Evolutionary conservation across 2,797 vertebrate species (phyloP).

Genomic region (Squalus acanthias): DNA sequence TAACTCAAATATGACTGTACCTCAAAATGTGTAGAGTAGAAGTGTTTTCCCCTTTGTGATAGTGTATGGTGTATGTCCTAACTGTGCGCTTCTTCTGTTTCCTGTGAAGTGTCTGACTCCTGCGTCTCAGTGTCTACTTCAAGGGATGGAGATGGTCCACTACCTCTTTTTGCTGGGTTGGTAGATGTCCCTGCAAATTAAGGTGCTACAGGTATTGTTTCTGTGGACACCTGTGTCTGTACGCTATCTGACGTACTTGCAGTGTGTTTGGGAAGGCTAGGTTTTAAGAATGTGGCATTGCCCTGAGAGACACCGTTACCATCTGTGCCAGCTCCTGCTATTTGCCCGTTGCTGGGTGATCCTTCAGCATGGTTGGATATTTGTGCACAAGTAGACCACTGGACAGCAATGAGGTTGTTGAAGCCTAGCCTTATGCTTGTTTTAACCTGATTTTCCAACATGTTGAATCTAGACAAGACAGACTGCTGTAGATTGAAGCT

Average conservation of each 20-base stretch:
- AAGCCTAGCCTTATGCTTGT: not conserved
- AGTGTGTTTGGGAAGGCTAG: not conserved
- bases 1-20: not conserved
- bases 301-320: not conserved
- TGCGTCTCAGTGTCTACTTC: not conserved
- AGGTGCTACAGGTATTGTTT: not conserved
- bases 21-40: not conserved
- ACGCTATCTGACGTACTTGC: not conserved
- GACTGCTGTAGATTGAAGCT: not conserved
- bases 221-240: not conserved
- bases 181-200: not conserved
- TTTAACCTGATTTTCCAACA: not conserved
- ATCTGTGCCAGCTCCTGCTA: not conserved
- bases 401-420: not conserved
- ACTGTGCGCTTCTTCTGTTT: not conserved
- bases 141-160: not conserved
- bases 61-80: not conserved
- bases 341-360: not conserved
- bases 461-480: not conserved
- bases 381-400: not conserved
- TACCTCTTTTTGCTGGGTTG: not conserved
- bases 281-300: not conserved
- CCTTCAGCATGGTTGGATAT: not conserved
- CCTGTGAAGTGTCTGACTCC: not conserved
- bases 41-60: not conserved